A percentile compares a stretch with the other conserved stretches of the same genome.
Conservation (phyloP, 2,888 invertebrate genomes). For the Embidobia sp. region DNA sequence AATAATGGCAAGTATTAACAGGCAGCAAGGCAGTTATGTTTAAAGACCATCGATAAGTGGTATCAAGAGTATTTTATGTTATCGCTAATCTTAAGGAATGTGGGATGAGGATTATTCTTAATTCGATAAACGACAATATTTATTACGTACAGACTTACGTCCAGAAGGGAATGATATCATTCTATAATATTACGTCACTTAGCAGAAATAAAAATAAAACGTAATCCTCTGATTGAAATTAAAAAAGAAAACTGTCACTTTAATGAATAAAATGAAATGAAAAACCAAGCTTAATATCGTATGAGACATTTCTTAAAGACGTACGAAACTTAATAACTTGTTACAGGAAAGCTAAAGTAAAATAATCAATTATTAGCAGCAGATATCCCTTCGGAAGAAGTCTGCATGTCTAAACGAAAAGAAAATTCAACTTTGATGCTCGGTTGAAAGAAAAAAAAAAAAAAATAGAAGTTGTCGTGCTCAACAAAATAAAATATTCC, state of each 20-base stretch:
- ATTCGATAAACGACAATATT: slow-evolving; percentile 37
- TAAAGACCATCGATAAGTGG: slow-evolving; percentile 72
- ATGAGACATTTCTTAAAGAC: too few relatives aligned
- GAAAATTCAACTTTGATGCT: too few relatives aligned
- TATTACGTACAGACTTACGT: slow-evolving; percentile 42
- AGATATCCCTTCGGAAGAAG: slow-evolving; percentile 50
- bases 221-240: background rate
- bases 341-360: background rate
- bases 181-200: background rate
- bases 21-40: slow-evolving; percentile 79
- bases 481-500: slow-evolving; percentile 14
- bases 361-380: background rate
- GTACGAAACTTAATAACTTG: background rate
- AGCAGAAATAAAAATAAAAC: background rate
- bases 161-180: slow-evolving; percentile 42
- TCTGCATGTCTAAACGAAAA: too few relatives aligned
- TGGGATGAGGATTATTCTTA: slow-evolving; percentile 60
- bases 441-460: too few relatives aligned
- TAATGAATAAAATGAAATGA: too few relatives aligned
- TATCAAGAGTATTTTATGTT: slow-evolving; percentile 60
- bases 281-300: too few relatives aligned
- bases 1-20: slow-evolving; percentile 71
- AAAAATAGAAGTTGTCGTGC: too few relatives aligned
- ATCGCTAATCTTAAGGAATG: slow-evolving; percentile 64
- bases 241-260: background rate